Evolutionary conservation across 2,888 invertebrate species (phyloP).

Genomic region (Aethes cnicana): DNA sequence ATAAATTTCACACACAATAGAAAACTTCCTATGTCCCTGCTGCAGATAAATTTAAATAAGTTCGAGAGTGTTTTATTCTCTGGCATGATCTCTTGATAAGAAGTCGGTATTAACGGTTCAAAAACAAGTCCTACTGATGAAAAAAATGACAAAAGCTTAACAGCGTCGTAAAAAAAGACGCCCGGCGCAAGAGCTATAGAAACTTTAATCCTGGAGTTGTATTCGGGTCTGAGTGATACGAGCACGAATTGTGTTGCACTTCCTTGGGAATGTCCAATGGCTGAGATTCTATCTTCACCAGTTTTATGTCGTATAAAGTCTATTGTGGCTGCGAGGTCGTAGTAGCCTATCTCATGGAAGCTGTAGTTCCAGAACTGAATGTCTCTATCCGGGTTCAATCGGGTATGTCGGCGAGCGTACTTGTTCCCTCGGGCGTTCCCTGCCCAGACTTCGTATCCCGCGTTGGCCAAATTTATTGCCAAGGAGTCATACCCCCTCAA

Average conservation of each 20-base stretch:
- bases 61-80: no score
- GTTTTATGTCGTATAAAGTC: no score
- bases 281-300: background rate
- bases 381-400: slow-evolving; percentile 7
- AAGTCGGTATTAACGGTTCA: no score
- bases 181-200: background rate
- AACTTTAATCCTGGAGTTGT: slow-evolving; percentile 5
- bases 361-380: slow-evolving; percentile 13
- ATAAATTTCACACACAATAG: background rate
- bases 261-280: slow-evolving; percentile 11
- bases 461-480: background rate
- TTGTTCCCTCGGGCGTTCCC: slow-evolving; percentile 16
- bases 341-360: slow-evolving; percentile 8
- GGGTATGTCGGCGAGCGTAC: slow-evolving; percentile 3
- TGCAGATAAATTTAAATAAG: background rate
- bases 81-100: no score
- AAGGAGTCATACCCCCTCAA: slow-evolving; percentile 10
- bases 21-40: background rate
- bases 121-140: background rate
- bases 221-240: slow-evolving; percentile 13
- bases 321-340: slow-evolving; percentile 10
- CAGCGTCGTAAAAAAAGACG: background rate
- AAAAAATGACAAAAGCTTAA: background rate
- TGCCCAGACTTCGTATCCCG: slow-evolving; percentile 8
- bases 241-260: background rate